Evolutionary conservation across 2,113 vertebrate genomes (phyloP).

Genomic region (Hiodon alosoides): DNA sequence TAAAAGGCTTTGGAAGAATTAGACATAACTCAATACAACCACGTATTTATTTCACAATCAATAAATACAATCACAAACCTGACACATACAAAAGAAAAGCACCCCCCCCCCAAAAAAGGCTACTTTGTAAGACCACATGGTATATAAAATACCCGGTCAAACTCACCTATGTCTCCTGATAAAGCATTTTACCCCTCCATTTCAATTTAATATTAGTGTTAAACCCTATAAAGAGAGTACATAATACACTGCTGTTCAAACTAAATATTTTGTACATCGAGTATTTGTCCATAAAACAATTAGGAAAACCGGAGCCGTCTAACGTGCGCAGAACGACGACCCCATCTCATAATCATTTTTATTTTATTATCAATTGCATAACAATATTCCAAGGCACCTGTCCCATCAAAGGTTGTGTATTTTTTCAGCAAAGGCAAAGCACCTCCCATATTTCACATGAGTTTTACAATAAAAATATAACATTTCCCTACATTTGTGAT

Average conservation of each 20-base stretch:
- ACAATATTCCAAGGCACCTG: background rate
- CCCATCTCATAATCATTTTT: too few relatives aligned
- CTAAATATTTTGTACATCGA: too few relatives aligned
- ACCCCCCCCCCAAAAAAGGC: background rate
- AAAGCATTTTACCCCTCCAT: too few relatives aligned
- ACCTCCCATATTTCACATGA: background rate
- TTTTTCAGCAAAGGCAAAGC: too few relatives aligned
- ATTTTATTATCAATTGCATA: too few relatives aligned
- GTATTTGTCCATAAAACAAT: background rate
- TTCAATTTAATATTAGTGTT: too few relatives aligned
- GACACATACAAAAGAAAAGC: background rate
- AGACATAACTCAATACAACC: background rate
- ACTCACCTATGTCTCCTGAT: too few relatives aligned
- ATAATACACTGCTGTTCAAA: too few relatives aligned
- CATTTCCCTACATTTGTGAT: background rate
- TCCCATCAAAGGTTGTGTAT: background rate
- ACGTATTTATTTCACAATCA: background rate
- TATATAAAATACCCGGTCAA: background rate
- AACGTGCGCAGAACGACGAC: background rate
- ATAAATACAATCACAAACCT: background rate
- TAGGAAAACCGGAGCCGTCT: background rate
- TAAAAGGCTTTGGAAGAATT: too few relatives aligned
- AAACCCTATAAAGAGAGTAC: too few relatives aligned
- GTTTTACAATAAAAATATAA: background rate
- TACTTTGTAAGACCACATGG: background rate